Conservation (phyloP, 2,888 invertebrate genomes). For the Mesodorylaimus sp. region DNA sequence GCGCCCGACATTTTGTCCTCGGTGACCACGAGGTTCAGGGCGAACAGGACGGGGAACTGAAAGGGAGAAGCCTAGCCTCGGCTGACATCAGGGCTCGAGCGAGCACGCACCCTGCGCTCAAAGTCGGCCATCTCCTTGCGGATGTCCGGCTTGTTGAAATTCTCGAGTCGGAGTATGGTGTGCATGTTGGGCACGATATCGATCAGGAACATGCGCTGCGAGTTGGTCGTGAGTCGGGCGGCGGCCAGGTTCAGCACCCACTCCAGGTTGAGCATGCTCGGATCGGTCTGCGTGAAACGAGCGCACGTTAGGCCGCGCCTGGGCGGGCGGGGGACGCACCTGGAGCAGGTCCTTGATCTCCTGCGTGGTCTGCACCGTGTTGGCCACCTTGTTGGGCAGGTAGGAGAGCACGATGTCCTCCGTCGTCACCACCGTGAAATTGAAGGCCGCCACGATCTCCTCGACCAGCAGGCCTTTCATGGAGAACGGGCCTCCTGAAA, state of each 20-base stretch:
- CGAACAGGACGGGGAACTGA: slow-evolving; percentile 7
- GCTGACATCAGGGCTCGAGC: background rate
- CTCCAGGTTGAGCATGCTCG: slow-evolving; percentile 21
- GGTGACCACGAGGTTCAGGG: slow-evolving; percentile 3
- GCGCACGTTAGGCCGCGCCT: background rate
- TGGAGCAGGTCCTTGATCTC: slow-evolving; percentile 21
- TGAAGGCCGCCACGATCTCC: slow-evolving; percentile 22
- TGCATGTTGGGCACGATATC: slow-evolving; percentile 20
- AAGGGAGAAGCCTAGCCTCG: background rate
- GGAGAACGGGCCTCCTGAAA: slow-evolving; percentile 26
- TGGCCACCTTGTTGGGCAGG: slow-evolving; percentile 22
- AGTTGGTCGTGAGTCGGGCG: slow-evolving; percentile 19
- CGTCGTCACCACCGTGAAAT: slow-evolving; percentile 15
- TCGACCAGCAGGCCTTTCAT: slow-evolving; percentile 25
- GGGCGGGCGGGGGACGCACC: slow-evolving; percentile 11
- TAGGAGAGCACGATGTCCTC: slow-evolving; percentile 26
- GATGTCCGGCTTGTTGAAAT: slow-evolving; percentile 11
- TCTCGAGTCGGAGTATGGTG: slow-evolving; percentile 16
- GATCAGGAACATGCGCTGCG: slow-evolving; percentile 18
- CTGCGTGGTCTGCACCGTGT: slow-evolving; percentile 18
- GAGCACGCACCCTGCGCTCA: slow-evolving; percentile 9
- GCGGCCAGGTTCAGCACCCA: slow-evolving; percentile 25
- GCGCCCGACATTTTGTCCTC: no score
- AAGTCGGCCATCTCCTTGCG: slow-evolving; percentile 7
- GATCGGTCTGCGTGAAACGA: slow-evolving; percentile 17